A percentile compares a stretch with the other conserved stretches of the same genome.
phyloP scores from a whole-genome alignment of 2,113 vertebrate species.

The Rhadina sibilatrix region DNA sequence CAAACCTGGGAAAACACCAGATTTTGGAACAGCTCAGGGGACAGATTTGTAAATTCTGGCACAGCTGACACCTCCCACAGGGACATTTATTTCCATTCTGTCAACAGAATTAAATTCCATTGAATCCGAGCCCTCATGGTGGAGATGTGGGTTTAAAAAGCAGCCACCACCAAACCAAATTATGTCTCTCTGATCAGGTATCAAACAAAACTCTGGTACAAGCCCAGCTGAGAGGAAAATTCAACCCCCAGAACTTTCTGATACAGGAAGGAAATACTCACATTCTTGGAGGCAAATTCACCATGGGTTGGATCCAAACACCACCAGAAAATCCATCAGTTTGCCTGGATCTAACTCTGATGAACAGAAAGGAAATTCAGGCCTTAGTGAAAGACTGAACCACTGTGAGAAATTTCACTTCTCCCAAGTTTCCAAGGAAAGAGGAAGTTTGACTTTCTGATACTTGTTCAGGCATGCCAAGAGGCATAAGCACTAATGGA shows the following conservation, averaged over 20 bases:
- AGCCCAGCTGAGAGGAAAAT: neutral
- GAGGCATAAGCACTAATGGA: neutral
- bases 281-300: neutral
- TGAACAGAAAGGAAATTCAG: neutral
- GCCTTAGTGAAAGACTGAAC: neutral
- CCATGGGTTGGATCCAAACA: neutral
- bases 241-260: neutral
- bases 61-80: neutral
- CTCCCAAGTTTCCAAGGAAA: neutral
- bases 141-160: neutral
- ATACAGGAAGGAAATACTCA: neutral
- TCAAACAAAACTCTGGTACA: neutral
- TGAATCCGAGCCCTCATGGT: fast-evolving
- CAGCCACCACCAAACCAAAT: neutral
- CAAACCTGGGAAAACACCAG: neutral
- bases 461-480: neutral
- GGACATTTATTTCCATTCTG: neutral
- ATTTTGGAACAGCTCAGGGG: neutral
- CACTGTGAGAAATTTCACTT: neutral
- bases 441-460: neutral
- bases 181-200: neutral
- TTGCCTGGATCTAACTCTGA: neutral
- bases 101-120: neutral
- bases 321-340: neutral
- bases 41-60: neutral